Evolutionary conservation across 2,797 vertebrate species (phyloP), one percentile per base, ranked within the genome.

Genomic region (Neoniphon sammara): DNA sequence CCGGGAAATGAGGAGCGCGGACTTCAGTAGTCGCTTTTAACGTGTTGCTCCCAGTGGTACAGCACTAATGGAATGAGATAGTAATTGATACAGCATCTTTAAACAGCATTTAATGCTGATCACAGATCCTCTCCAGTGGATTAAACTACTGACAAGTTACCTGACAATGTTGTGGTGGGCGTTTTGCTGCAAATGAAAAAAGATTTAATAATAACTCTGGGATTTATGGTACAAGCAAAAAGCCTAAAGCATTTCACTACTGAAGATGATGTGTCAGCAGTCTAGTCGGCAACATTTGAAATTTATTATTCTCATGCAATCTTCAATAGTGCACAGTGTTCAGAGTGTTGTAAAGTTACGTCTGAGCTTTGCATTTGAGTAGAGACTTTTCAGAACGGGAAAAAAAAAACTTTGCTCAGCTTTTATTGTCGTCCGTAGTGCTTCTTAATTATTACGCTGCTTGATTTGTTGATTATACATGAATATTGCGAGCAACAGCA

Each of bases 1-100:
- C 25, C 27, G 14, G 70, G 81, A 75, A 61, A 71, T 53, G 50
- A 71, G 80, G 58, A 71, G 53, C 52, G 42, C 25, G 23, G 42
- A 50, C 44, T 70, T 72, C 61, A 75, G 66, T 42, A 75, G 76
- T 78, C 60, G 76, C 49, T 80, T 84, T 4, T 62, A 25, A 44
- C 36, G 14, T 25, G 20, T 46, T 12, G 10, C 39, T 47, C 39
- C 36, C 20, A 15, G 21, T 30, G 31, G 23, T 47, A 34, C n/a
- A 25, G 9, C 1, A 7, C 20, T 7, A 61, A 20, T 34, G 27
- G 27, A 25, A 34, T 20, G 8, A 6, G 34, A 5, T 17, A 36
- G 39, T 46, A 23, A 62, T 47, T 30, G 21, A 36, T 47, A 47
- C 17, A 20, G 54, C 30, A 18, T 30, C 27, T 30, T 27, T 82